Conservation (phyloP, 2,113 vertebrate species). For the Phyllopteryx taeniolatus region DNA sequence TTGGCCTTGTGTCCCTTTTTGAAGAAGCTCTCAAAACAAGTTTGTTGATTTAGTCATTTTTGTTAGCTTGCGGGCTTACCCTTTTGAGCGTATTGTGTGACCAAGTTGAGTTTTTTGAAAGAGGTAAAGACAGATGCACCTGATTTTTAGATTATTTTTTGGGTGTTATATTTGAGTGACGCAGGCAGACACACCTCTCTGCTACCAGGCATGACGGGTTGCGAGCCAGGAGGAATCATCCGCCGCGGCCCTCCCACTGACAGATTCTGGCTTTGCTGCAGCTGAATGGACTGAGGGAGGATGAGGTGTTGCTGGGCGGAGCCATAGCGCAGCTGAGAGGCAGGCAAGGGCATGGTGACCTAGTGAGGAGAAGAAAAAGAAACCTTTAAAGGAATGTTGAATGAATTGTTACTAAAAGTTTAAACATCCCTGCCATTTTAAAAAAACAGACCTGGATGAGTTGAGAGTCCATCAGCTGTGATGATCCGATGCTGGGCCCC, state of each 20-base stretch:
- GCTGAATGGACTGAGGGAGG: slow-evolving; percentile 94
- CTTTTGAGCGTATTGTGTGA: too few species aligned
- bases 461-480: slow-evolving; percentile 96
- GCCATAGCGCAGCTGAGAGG: slow-evolving; percentile 91
- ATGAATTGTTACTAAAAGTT: neutral
- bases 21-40: too few species aligned
- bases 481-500: slow-evolving; percentile 87
- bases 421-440: neutral
- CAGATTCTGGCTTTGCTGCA: slow-evolving; percentile 93
- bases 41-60: too few species aligned
- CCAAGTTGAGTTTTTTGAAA: too few species aligned
- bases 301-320: slow-evolving; percentile 96
- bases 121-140: too few species aligned
- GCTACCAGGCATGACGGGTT: slow-evolving; percentile 83
- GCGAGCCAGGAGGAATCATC: slow-evolving; percentile 87
- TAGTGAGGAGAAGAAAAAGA: slow-evolving; percentile 38
- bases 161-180: neutral
- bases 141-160: too few species aligned
- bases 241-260: slow-evolving; percentile 88
- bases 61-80: too few species aligned
- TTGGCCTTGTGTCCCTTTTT: too few species aligned
- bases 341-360: slow-evolving; percentile 96
- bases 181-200: slow-evolving; percentile 76
- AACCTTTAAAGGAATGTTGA: neutral
- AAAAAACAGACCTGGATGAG: slow-evolving; percentile 85